A percentile compares a stretch with the other conserved stretches of the same genome.
These are phyloP conservation scores for Fistularia commersonii DNA, from an alignment of 2,797 vertebrate genomes.

Conservation along the genomic window DNA sequence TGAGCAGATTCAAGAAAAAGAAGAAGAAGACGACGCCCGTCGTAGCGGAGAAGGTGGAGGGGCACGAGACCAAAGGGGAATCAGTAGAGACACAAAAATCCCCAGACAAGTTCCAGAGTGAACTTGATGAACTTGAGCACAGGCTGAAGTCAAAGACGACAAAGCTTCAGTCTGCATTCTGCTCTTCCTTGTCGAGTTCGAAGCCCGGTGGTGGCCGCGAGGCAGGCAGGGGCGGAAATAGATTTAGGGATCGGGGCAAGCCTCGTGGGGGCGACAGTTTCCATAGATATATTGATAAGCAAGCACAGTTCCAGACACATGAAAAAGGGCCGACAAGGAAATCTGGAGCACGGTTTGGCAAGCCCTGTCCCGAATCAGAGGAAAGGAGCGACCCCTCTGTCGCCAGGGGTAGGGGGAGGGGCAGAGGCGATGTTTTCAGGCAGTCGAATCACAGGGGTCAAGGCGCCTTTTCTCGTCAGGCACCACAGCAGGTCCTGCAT, in stretches of 20 bases:
- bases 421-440: conserved; percentile 27
- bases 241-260: conserved; percentile 26
- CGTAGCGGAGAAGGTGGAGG: conserved; percentile 33
- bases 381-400: conserved; percentile 35
- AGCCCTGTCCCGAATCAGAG: conserved; percentile 6
- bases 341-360: conserved; percentile 16
- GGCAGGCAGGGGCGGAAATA: conserved; percentile 22
- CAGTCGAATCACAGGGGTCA: conserved; percentile 51
- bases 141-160: conserved; percentile 49
- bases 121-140: conserved; percentile 49
- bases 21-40: conserved; percentile 53
- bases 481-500: conserved; percentile 80
- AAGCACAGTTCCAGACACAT: no score
- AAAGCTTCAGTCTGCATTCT: conserved; percentile 83
- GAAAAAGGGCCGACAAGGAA: no score
- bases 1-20: conserved; percentile 83
- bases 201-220: conserved; percentile 33
- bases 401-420: conserved; percentile 53
- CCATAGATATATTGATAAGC: no score
- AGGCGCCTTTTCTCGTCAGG: conserved; percentile 36
- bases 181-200: conserved; percentile 71
- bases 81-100: neutral
- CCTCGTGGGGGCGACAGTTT: conserved; percentile 3
- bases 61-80: conserved; percentile 19
- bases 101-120: conserved; percentile 22